Evolutionary conservation across 2,888 invertebrate genomes (phyloP).

Genomic region (Steromphala cineraria): DNA sequence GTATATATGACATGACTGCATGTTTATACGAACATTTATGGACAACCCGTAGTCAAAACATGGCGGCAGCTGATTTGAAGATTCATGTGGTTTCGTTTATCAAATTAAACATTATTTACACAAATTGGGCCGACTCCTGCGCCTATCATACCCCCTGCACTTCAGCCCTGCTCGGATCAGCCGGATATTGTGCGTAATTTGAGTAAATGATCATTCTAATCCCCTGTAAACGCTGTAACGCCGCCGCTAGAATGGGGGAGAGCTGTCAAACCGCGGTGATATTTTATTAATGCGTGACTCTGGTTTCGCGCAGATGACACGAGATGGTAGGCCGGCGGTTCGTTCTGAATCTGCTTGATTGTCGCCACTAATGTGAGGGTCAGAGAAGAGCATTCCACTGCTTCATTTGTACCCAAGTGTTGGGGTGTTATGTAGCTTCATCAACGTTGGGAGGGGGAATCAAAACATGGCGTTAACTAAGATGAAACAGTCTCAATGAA

Average conservation of each 20-base stretch:
- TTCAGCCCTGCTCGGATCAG: neutral
- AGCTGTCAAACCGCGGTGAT: neutral
- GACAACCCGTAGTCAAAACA: too few species aligned
- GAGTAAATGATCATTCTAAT: slow-evolving; percentile 11
- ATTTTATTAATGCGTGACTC: slow-evolving; percentile 1
- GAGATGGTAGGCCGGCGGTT: neutral
- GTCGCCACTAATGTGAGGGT: neutral
- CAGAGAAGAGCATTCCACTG: neutral
- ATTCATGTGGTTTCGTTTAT: too few species aligned
- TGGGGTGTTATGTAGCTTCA: neutral
- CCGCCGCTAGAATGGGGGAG: neutral
- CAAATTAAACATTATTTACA: neutral
- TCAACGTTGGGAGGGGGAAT: neutral
- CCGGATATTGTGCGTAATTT: slow-evolving; percentile 13
- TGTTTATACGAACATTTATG: too few species aligned
- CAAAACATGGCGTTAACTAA: neutral
- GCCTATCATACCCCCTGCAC: neutral
- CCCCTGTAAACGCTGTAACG: neutral
- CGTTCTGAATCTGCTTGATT: neutral
- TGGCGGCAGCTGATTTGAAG: too few species aligned
- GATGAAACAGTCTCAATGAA: neutral
- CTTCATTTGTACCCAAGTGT: neutral
- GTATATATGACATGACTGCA: too few species aligned
- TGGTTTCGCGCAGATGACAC: neutral
- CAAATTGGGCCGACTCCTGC: neutral